Base-by-base conservation (phyloP, 2,888 invertebrate species). In the Calameuta pallipes region DNA sequence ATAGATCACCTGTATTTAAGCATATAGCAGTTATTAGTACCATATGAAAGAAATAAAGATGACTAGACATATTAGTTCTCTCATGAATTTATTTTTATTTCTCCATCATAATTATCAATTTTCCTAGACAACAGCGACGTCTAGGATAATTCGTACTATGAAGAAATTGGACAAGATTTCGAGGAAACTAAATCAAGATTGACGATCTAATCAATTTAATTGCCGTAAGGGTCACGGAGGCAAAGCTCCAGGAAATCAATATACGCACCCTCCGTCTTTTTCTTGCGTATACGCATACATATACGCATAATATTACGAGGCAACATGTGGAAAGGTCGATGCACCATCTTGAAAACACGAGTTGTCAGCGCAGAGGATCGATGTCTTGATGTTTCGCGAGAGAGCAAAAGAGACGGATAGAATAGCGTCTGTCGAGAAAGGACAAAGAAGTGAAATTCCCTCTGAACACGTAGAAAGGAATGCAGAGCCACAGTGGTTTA, bases 1-100 rank as follows among this genome's bases (percentile, higher is more conserved):
- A 89, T 89, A 89, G 89, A 89, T 85, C 76, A 89, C 84, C 87
- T 91, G 90, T 90, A 90, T 91, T 90, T 90, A 90, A 88, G 87
- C 89, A 87, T 90, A 87, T 90, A 90, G 89, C 85, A 85, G 88
- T 87, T 87, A 89, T 86, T 90, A 89, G 87, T 89, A 86, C 82
- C 83, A 84, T 84, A 85, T 87, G 88, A 89, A 56, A 88, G 87
- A 89, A 91, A 90, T 91, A 91, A 91, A 91, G 87, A 88, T 86
- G 84, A 89, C 89, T 90, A 90, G 87, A 89, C 87, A 76, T 73
- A 69, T 41, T 71, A 23, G 33, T 23, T 71, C 15, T 71, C 23
- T 30, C 30, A 3, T 71, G 6, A 9, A 1, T 56, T 56, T 23
- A 23, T 23, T 56, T 56, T 56, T 23, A 23, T 56, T 23, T 23